Conservation (phyloP, 2,113 vertebrate species). For the Spea multiplicata region DNA sequence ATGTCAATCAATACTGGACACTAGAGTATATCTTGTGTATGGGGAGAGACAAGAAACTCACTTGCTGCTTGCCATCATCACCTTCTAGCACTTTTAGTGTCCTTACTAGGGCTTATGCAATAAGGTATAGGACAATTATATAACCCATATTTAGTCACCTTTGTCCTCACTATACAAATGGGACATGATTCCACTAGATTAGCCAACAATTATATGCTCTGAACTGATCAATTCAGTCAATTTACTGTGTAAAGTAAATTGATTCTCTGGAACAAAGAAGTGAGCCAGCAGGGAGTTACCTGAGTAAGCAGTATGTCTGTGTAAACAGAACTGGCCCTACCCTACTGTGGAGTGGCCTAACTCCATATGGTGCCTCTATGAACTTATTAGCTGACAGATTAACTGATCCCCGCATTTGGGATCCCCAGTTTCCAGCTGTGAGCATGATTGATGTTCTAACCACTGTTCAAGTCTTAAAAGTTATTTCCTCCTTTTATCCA, state of each 20-base stretch:
- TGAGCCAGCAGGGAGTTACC: slow-evolving; percentile 81
- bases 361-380: slow-evolving; percentile 93
- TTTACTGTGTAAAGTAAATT: slow-evolving; percentile 91
- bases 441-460: slow-evolving; percentile 88
- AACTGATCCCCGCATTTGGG: slow-evolving; percentile 81
- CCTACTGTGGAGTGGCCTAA: slow-evolving; percentile 77
- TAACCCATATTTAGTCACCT: slow-evolving; percentile 58
- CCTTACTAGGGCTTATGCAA: not conserved
- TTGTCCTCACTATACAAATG: slow-evolving; percentile 83
- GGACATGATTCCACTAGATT: slow-evolving; percentile 90
- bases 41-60: not conserved
- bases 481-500: slow-evolving; percentile 85
- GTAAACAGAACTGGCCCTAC: slow-evolving; percentile 83
- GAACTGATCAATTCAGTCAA: slow-evolving; percentile 90
- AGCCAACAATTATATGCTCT: slow-evolving; percentile 86
- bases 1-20: too few species aligned
- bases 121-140: slow-evolving; percentile 24
- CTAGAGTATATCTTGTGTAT: too few species aligned
- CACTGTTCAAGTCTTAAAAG: slow-evolving; percentile 78
- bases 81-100: not conserved
- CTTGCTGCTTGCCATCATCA: not conserved
- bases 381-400: slow-evolving; percentile 94
- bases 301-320: slow-evolving; percentile 89
- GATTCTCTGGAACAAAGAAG: slow-evolving; percentile 87
- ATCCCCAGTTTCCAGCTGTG: slow-evolving; percentile 82